These are phyloP conservation scores for Dolichotis patagonum DNA, from an alignment of 2,113 vertebrate species.

Conservation along the genomic window DNA sequence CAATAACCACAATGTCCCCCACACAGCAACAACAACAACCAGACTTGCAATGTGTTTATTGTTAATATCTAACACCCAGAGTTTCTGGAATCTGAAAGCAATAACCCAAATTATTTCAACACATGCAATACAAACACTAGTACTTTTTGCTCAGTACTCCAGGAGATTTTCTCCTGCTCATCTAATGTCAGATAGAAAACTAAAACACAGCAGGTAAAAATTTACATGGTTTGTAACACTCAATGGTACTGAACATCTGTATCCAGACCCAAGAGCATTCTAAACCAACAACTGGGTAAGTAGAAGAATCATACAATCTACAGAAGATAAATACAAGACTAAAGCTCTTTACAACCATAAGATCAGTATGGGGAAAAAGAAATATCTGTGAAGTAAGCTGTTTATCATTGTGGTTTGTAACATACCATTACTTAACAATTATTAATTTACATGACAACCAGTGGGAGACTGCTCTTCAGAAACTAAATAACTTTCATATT, in stretches of 20 bases:
- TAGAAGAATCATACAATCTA: neutral
- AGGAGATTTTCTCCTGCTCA: neutral
- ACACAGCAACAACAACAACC: neutral
- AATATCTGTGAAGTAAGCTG: neutral
- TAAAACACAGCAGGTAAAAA: neutral
- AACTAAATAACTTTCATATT: neutral
- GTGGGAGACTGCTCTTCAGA: neutral
- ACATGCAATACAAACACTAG: neutral
- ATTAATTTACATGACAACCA: neutral
- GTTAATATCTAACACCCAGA: slow-evolving; percentile 57
- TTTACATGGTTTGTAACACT: neutral
- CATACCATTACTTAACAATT: neutral
- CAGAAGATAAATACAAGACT: neutral
- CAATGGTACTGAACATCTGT: neutral
- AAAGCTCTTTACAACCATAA: neutral
- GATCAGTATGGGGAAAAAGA: neutral
- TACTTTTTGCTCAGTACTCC: neutral
- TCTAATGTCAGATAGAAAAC: neutral
- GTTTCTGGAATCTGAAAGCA: slow-evolving; percentile 18
- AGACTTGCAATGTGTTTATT: slow-evolving; percentile 28
- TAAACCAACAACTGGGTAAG: slow-evolving; percentile 8
- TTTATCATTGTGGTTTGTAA: neutral
- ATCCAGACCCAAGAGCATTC: neutral
- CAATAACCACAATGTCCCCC: slow-evolving; percentile 41
- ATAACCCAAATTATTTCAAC: slow-evolving; percentile 46